Percentiles rank a stretch among this genome's conserved stretches.
Evolutionary conservation across 2,888 invertebrate species (phyloP).

Genomic region (Anagyrus pseudococci): DNA sequence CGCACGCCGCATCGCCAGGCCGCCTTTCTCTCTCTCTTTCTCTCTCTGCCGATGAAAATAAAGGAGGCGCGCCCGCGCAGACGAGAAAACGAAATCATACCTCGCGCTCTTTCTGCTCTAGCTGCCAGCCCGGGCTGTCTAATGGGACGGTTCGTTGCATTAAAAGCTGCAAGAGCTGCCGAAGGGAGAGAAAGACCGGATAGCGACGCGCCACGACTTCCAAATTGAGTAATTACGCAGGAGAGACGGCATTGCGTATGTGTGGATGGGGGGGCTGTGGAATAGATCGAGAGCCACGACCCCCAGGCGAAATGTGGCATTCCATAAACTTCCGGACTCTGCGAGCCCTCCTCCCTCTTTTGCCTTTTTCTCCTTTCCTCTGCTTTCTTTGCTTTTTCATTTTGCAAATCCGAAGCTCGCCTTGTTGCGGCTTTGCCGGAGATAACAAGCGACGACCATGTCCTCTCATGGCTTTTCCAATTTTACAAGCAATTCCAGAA

Average conservation of each 20-base stretch:
- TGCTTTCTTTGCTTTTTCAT: neutral
- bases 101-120: slow-evolving; percentile 10
- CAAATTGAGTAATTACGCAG: slow-evolving; percentile 39
- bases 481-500: no score
- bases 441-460: slow-evolving; percentile 12
- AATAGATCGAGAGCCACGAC: neutral
- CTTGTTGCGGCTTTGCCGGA: neutral
- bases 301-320: slow-evolving; percentile 4
- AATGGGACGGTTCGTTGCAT: slow-evolving; percentile 37
- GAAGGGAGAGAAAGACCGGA: neutral
- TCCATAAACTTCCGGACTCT: no score
- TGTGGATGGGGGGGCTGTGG: slow-evolving; percentile 25
- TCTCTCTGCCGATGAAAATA: neutral
- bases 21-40: neutral
- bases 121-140: no score
- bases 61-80: neutral
- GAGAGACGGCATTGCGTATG: slow-evolving; percentile 37
- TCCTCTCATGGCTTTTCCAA: neutral
- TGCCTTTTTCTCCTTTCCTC: neutral
- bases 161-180: slow-evolving; percentile 28
- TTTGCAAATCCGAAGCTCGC: neutral
- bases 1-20: no score
- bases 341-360: neutral
- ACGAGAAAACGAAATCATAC: slow-evolving; percentile 35
- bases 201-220: slow-evolving; percentile 25